Evolutionary conservation across 1,140 invertebrate species (phyloP), one percentile per base, ranked within the genome.

Genomic region (Amphibalanus amphitrite): DNA sequence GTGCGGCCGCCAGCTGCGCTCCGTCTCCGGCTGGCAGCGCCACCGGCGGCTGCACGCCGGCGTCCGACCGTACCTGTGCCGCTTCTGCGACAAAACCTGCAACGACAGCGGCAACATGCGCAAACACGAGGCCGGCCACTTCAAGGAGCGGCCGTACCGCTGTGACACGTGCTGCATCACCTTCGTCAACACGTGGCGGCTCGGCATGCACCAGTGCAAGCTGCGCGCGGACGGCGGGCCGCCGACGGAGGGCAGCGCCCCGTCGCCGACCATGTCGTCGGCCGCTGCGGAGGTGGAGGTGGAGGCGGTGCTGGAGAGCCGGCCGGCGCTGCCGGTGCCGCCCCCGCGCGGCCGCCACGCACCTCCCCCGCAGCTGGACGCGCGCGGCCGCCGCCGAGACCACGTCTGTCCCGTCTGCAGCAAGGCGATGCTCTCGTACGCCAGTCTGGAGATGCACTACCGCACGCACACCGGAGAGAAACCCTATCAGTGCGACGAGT

Each of bases 391-490:
- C 17, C 73, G 71, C 29, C 64, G 74, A 0, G 73, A 71, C 65
- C 72, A 73, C 26, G 67, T 67, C 26, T 75, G 74, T 67, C 47
- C 70, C 29, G 40, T 73, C 17, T 75, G 74, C 59, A 69, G 29
- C 38, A 71, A 72, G 28, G 71, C 70, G 67, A 73, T 75, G 47
- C 72, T 72, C 30, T 73, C 74, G 6, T 72, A 71, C n/a, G 73
- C 72, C 69, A 73, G 74, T 68, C 73, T 75, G 70, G 73, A 75
- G 69, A 70, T 73, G 28, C 95, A 97, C 80, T 91, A 93, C 78
- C 85, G 94, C 75, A 95, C 94, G 0, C 96, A 98, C 80, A 97
- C 95, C 0, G 94, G 96, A 0, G 93, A 97, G 80, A 97, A 97
- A 78, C 96, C 95, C 0, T 99, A 98, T 84, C 90, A 90, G 77